Base-by-base conservation (phyloP, 2,888 invertebrate genomes). In the Brachynemurus nebulosus region DNA sequence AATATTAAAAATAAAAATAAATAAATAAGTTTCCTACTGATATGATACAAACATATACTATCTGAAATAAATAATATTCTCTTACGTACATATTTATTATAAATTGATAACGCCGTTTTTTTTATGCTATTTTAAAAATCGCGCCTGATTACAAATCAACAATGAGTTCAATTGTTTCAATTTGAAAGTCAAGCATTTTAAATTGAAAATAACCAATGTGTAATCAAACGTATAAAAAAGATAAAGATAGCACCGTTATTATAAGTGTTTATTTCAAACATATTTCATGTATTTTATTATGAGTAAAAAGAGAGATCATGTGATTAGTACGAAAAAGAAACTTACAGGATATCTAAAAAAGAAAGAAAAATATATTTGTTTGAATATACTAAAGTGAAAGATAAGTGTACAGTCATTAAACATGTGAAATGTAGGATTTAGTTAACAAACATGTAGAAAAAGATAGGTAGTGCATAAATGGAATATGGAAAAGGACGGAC, bases 321-420 rank as follows among this genome's bases (percentile, higher is more conserved):
- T 30, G 6, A 30, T 30, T 30, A 12, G n/a, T 30, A 12, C n/a
- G 30, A 30, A 30, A 30, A 30, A 30, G 30, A 30, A 30, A 12
- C 30, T 30, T 23, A 37, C 37, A 37, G 37, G 37, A 37, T 37
- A 37, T 37, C 16, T 17, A 17, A 20, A 19, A 37, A 37, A 37
- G 37, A 37, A 37, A 37, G 20, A 37, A 37, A 37, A 37, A 19
- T 37, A 37, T 37, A 37, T 37, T 17, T 37, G 20, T 20, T 37
- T 37, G 20, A 37, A 37, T 19, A 18, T 20, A 20, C 12, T 20
- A 14, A 37, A 37, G 37, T 37, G 12, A 37, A 37, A 37, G 37
- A 37, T 37, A 37, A 37, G 37, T 37, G 18, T 37, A 37, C 37
- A 37, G 20, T 37, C 20, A 37, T 37, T 37, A 37, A 37, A 37